Evolutionary conservation across 2,888 invertebrate species (phyloP), one percentile per base, ranked within the genome.

Genomic region (Lithosia quadra): DNA sequence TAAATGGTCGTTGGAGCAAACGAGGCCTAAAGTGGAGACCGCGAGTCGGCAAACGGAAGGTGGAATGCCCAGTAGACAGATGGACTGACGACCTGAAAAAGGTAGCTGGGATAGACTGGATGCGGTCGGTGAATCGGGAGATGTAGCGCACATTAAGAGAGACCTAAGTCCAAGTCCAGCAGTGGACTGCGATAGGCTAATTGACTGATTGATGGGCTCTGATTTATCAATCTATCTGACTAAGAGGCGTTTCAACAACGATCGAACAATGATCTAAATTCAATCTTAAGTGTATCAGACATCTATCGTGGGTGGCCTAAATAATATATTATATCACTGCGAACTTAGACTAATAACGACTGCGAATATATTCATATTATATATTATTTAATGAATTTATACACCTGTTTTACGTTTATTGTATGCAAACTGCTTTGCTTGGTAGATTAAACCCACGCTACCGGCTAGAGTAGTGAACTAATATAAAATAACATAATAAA

Each of bases 341-440:
- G 2, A 5, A 67, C 69, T 69, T 63, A n/a, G n/a, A n/a, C n/a
- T n/a, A n/a, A n/a, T n/a, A n/a, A n/a, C 68, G 65, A 67, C 21
- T 1, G 13, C 18, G 10, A 55, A 75, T 68, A n/a, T 68, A 67
- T 63, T 34, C 59, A 57, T 63, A 73, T 61, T 59, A 65, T 18
- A 64, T 65, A 72, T 70, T 13, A 28, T 10, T n/a, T 33, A 21
- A 61, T 33, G 63, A 71, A 77, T 53, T 59, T 62, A 69, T 36
- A 75, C 77, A 79, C 58, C 69, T 72, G 72, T 67, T 75, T 68
- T 65, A 72, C 33, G 56, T 28, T 65, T 56, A 63, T 24, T 61
- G 24, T 28, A 60, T 13, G 15, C 59, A 15, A 36, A 21, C 36
- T 36, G 3, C 22, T 34, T 59, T 22, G n/a, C 36, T 36, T 2